Conservation (phyloP, 2,113 vertebrate species). For the Eclectus roratus region DNA sequence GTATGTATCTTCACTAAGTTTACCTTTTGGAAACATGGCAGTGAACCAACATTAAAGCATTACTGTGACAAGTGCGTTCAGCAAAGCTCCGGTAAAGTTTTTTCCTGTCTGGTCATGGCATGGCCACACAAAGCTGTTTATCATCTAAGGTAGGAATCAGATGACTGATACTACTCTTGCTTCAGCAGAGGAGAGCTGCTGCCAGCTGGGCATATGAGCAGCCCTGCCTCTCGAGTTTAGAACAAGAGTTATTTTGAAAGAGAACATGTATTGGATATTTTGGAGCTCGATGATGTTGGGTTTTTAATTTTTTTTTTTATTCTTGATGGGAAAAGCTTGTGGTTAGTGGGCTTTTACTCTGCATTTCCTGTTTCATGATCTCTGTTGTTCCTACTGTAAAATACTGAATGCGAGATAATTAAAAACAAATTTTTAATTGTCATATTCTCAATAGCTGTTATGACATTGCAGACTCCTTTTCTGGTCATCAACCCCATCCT, state of each 20-base stretch:
- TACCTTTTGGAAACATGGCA: background rate
- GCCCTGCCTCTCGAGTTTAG: background rate
- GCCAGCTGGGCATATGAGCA: slow-evolving; percentile 30
- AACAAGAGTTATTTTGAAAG: background rate
- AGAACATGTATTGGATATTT: background rate
- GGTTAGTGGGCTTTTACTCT: slow-evolving; percentile 53
- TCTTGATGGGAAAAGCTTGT: slow-evolving; percentile 27
- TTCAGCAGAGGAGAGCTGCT: slow-evolving; percentile 25
- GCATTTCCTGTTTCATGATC: slow-evolving; percentile 53
- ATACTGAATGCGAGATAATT: slow-evolving; percentile 13
- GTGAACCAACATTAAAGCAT: background rate
- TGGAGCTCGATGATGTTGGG: background rate
- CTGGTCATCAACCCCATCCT: background rate
- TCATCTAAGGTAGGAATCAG: slow-evolving; percentile 32
- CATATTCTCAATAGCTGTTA: background rate
- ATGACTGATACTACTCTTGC: slow-evolving; percentile 11
- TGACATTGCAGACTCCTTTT: background rate
- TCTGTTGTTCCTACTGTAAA: slow-evolving; percentile 48
- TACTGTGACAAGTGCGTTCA: background rate
- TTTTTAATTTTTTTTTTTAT: background rate
- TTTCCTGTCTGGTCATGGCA: background rate
- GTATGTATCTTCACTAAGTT: background rate
- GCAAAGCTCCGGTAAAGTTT: background rate
- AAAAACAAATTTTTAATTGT: slow-evolving; percentile 1
- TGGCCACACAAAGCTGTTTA: background rate